These are phyloP conservation scores for Hypocryptadius cinnamomeus DNA, from an alignment of 2,113 vertebrate genomes.

Conservation along the genomic window DNA sequence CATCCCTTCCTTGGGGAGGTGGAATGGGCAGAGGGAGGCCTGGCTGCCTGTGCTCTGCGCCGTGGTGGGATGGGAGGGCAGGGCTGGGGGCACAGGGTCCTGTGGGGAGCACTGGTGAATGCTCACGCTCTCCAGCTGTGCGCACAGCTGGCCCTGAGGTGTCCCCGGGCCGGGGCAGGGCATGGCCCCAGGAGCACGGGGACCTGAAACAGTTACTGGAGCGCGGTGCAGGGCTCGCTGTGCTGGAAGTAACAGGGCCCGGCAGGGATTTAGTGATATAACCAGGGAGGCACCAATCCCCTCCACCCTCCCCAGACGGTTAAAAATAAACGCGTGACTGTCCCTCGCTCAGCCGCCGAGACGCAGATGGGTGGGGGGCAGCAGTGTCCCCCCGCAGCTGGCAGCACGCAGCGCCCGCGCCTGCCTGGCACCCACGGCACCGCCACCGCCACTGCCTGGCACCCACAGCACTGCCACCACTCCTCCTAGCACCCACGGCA, in stretches of 20 bases:
- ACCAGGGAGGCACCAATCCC: constrained; percentile 57
- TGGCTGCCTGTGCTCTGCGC: neutral
- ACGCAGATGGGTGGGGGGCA: neutral
- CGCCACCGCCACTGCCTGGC: accelerated
- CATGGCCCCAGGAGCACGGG: accelerated
- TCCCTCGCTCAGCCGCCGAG: neutral
- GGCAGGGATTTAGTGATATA: constrained; percentile 65
- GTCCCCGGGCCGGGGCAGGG: accelerated
- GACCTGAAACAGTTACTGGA: constrained; percentile 43
- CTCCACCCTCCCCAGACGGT: constrained; percentile 16
- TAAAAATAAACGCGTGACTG: constrained; percentile 62
- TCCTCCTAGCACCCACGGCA: neutral
- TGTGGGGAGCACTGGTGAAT: neutral
- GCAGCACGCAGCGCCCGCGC: accelerated
- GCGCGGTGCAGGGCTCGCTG: neutral
- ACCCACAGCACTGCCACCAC: neutral
- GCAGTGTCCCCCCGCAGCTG: neutral
- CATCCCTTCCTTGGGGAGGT: neutral
- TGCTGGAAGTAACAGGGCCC: constrained; percentile 62
- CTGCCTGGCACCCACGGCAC: neutral
- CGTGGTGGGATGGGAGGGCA: neutral
- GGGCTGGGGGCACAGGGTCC: no score
- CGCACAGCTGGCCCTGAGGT: neutral
- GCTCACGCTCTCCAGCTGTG: neutral
- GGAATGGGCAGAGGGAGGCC: neutral